Evolutionary conservation across 2,888 invertebrate genomes (phyloP), one percentile per base, ranked within the genome.

Genomic region (Heliconius hortense): DNA sequence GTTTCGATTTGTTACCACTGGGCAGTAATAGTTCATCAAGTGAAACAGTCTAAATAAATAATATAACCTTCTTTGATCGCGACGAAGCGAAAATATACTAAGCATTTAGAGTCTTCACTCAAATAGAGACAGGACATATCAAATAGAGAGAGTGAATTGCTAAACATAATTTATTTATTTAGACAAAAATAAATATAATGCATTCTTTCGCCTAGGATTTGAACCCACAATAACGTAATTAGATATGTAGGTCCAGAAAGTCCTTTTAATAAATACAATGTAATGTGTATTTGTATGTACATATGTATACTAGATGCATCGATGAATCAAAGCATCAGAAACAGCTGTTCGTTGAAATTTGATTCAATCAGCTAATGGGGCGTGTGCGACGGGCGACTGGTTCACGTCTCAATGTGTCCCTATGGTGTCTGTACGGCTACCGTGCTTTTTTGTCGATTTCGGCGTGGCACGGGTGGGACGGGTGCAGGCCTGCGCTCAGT

Each of bases 271-370:
- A 39, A 39, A 24, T 39, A 24, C 48, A 48, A 18, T 43, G 24
- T 39, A 39, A 64, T 39, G 1, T 35, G 11, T 68, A 68, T 68
- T 43, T 48, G 48, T 48, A 48, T 21, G 0, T 48, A 18, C 18
- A 18, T 70, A 39, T 21, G 21, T 59, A 71, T 84, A 85, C 84
- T 84, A 84, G 84, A 83, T 81, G 84, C 83, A 87, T 88, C 88
- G 87, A 88, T 85, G 85, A 84, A 85, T 84, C 82, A 79, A 79
- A 84, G 81, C 82, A 81, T 81, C 80, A 82, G 81, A 83, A 86
- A 85, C 92, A 93, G 91, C 89, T 93, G 92, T 89, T 88, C 88
- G 85, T 87, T 88, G 90, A 86, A 90, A 91, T 90, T 88, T 88
- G 90, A 91, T 89, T 88, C 90, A 85, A 84, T 84, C 86, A 84